Evolutionary conservation across 2,888 invertebrate genomes (phyloP), one percentile per base, ranked within the genome.

Genomic region (Thymelicus acteon): DNA sequence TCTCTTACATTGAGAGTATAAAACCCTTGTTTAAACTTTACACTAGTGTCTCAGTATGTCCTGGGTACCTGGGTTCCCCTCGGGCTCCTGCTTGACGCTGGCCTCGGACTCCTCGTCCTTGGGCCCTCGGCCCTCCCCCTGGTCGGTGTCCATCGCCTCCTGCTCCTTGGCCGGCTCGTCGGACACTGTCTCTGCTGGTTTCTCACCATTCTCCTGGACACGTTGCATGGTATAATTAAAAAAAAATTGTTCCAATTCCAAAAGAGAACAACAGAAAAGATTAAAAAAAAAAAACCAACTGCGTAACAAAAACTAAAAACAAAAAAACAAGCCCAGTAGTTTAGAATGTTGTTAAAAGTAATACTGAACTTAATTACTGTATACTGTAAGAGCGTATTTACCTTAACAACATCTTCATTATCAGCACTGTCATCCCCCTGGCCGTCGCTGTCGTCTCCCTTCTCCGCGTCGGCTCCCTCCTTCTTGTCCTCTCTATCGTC

Each of bases 161-260:
- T 67, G 54, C 8, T 73, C 72, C 52, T 70, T 71, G 10, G 79
- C 78, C 13, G 39, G 4, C 7, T 79, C 82, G 4, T 73, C 70
- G 4, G 54, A 7, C 1, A 31, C n/a, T 15, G 37, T 0, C 6
- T 79, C 78, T 5, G 73, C 77, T 0, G 75, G 7, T 31, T 83
- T 80, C 0, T 84, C 85, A 4, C 85, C 86, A 57, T 86, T 87
- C 62, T 84, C 85, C 85, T 86, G 57, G 0, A 44, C 12, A 68
- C 10, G 15, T 15, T 24, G 31, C 31, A 31, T 3, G 4, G 31
- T 31, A 1, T 31, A 5, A 31, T 31, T 31, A 31, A 31, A 3
- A 3, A 24, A 24, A 24, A 24, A 2, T 24, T 24, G 3, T 24
- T 24, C 24, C 24, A 24, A 24, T 24, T 24, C 24, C 24, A 2